phyloP scores from a whole-genome alignment of 2,888 invertebrate genomes.

The Strigamia maritima region DNA sequence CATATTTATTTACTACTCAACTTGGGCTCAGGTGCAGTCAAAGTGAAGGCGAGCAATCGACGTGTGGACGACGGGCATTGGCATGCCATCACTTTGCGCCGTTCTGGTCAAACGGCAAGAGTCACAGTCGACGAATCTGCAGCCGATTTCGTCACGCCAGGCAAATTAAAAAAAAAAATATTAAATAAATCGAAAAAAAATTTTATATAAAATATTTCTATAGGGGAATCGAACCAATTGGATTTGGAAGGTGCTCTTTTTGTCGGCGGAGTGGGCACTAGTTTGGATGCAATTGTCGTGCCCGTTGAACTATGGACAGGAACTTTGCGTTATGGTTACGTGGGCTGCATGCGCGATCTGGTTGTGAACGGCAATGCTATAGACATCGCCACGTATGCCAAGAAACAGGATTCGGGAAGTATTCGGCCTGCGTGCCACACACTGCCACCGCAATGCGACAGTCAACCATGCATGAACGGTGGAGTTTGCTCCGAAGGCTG shows the following conservation, averaged over 20 bases:
- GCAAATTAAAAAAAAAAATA: constrained; percentile 52
- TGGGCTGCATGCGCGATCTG: constrained; percentile 88
- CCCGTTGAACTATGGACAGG: constrained; percentile 89
- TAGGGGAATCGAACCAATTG: constrained; percentile 79
- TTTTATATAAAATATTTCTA: constrained; percentile 42
- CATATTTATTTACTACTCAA: constrained; percentile 89
- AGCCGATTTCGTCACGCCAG: constrained; percentile 83
- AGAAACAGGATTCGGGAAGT: constrained; percentile 85
- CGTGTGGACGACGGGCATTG: constrained; percentile 83
- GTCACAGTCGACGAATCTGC: constrained; percentile 84
- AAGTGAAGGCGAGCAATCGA: constrained; percentile 73
- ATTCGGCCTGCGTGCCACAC: constrained; percentile 85
- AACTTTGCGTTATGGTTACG: constrained; percentile 82
- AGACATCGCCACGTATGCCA: constrained; percentile 81
- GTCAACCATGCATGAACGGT: constrained; percentile 83
- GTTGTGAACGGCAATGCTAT: constrained; percentile 81
- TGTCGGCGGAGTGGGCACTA: constrained; percentile 81
- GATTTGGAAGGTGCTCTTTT: constrained; percentile 84
- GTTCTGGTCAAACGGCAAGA: constrained; percentile 77
- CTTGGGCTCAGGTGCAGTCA: constrained; percentile 83
- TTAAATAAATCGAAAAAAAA: not conserved
- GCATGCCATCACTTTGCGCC: constrained; percentile 82
- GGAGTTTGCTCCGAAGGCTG: constrained; percentile 88
- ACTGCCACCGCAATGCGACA: constrained; percentile 55
- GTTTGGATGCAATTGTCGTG: constrained; percentile 68